A percentile compares a stretch with the other conserved stretches of the same genome.
These are phyloP conservation scores for Labeo rohita DNA, from an alignment of 2,113 vertebrate species.

Conservation along the genomic window DNA sequence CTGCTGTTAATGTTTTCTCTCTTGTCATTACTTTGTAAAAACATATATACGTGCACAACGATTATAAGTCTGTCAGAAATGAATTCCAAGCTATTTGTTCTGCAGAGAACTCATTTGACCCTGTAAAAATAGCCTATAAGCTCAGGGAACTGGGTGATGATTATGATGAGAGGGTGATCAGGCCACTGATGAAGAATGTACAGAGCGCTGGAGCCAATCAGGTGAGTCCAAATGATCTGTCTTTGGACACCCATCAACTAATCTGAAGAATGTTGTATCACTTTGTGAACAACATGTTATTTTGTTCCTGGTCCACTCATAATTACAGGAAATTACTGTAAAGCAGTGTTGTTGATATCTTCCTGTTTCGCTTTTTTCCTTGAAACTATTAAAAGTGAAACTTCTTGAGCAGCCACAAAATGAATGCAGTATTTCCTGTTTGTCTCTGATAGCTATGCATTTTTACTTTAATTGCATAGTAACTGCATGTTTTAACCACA, in stretches of 20 bases:
- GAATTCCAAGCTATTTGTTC: background rate
- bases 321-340: background rate
- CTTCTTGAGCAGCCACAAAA: background rate
- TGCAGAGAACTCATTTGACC: constrained; percentile 63
- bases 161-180: constrained; percentile 51
- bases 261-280: background rate
- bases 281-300: background rate
- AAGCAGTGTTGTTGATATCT: background rate
- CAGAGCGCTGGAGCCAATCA: constrained; percentile 49
- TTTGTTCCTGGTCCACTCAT: background rate
- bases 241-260: background rate
- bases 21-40: background rate
- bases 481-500: background rate
- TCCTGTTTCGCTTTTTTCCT: background rate
- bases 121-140: constrained; percentile 65
- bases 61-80: background rate
- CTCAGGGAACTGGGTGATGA: constrained; percentile 66
- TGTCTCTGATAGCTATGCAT: background rate
- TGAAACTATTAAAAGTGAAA: background rate
- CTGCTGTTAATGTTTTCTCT: background rate
- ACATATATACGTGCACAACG: background rate
- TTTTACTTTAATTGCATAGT: background rate
- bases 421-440: background rate
- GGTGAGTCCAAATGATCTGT: constrained; percentile 55
- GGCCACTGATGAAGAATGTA: constrained; percentile 49